These are phyloP conservation scores for Phylloscopus collybita DNA, from an alignment of 2,797 vertebrate genomes.

Conservation along the genomic window DNA sequence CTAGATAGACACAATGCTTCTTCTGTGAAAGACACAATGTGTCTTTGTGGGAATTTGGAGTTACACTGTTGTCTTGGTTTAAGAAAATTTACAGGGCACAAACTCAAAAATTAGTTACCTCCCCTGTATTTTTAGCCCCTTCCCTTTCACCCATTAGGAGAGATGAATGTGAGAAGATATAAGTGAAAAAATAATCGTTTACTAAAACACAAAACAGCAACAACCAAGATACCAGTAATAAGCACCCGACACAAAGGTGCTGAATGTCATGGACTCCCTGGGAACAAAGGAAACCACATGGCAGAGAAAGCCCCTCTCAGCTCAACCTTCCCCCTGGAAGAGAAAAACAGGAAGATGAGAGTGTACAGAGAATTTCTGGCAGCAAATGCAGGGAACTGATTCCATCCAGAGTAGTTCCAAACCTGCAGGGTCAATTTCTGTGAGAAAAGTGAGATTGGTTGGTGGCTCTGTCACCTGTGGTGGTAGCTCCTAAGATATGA, in stretches of 20 bases:
- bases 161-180: background rate
- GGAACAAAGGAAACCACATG: background rate
- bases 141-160: background rate
- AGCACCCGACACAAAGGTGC: background rate
- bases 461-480: background rate
- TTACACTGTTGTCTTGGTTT: background rate
- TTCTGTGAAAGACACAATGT: background rate
- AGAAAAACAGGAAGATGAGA: background rate
- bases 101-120: background rate
- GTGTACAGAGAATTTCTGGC: background rate
- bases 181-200: background rate
- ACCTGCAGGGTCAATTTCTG: rapidly evolving
- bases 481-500: background rate
- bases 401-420: background rate
- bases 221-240: background rate
- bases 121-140: background rate
- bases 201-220: background rate
- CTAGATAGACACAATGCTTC: background rate
- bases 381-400: background rate
- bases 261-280: rapidly evolving
- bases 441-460: background rate
- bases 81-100: background rate
- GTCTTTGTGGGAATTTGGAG: background rate
- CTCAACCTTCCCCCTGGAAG: background rate
- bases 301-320: background rate